These are phyloP conservation scores for Pomatorhinus ruficollis DNA, from an alignment of 2,113 vertebrate genomes.

Conservation along the genomic window DNA sequence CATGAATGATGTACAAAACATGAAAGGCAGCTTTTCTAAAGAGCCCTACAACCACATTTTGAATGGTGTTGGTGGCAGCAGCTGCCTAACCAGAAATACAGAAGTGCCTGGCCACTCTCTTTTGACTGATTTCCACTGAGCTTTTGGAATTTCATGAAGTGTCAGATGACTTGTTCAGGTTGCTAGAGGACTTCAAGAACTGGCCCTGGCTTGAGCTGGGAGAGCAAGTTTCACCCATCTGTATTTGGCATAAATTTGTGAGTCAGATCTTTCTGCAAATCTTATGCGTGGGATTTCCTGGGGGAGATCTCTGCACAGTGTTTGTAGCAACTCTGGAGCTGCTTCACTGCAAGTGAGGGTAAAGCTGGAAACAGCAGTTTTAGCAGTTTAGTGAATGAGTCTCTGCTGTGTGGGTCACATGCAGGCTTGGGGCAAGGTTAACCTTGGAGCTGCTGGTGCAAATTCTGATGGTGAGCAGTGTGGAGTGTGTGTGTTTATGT, in stretches of 20 bases:
- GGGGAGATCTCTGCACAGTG: background rate
- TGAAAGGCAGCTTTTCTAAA: background rate
- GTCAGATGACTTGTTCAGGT: background rate
- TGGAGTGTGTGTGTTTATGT: background rate
- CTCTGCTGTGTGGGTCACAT: background rate
- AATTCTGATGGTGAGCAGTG: background rate
- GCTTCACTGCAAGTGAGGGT: background rate
- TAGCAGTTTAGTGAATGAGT: background rate
- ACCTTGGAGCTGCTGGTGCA: background rate
- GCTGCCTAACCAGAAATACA: background rate
- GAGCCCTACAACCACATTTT: background rate
- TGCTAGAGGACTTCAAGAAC: background rate
- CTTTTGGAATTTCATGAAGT: background rate
- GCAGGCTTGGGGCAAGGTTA: background rate
- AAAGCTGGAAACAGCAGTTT: background rate
- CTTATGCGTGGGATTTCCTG: background rate
- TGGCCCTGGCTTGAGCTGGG: background rate
- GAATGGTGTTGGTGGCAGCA: background rate
- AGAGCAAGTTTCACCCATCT: background rate
- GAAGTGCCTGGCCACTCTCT: background rate
- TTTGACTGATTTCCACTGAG: background rate
- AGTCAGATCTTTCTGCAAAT: background rate
- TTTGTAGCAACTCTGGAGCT: background rate
- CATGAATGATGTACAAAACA: background rate
- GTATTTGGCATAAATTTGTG: background rate